Evolutionary conservation across 2,888 invertebrate genomes (phyloP).

Genomic region (Harpagoxenus sublaevis): DNA sequence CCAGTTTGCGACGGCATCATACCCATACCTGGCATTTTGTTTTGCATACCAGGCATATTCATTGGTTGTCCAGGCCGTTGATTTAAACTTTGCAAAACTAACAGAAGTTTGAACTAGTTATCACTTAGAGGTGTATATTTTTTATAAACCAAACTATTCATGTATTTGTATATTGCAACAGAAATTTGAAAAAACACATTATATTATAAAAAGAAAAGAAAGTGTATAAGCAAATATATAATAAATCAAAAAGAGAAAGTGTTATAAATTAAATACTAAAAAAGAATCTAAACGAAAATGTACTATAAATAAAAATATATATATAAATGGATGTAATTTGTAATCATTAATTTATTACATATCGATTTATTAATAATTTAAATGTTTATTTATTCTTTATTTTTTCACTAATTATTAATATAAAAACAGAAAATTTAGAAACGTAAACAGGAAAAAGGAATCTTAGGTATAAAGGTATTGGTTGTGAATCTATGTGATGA

Average conservation of each 20-base stretch:
- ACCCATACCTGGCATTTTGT: conserved; percentile 87
- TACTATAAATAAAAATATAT: not conserved
- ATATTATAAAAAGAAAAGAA: not conserved
- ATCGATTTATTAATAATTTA: not conserved
- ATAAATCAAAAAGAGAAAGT: not conserved
- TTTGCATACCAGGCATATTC: conserved; percentile 88
- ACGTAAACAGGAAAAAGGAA: not conserved
- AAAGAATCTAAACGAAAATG: not conserved
- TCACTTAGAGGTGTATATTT: not conserved
- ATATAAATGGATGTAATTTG: not conserved
- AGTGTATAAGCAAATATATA: not conserved
- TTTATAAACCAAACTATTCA: not conserved
- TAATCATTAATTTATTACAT: not conserved
- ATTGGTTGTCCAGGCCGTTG: conserved; percentile 89
- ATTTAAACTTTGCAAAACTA: conserved; percentile 92
- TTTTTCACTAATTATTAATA: not conserved
- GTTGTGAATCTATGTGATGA: not conserved
- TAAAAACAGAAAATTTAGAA: not conserved
- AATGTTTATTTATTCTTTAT: too few species aligned
- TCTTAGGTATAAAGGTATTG: not conserved
- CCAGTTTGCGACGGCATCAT: conserved; percentile 86
- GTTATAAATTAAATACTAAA: not conserved
- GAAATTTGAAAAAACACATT: not conserved
- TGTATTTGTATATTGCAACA: not conserved
- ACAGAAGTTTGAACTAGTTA: not conserved